Base-by-base conservation (phyloP, 2,797 vertebrate species). In the Danio kyathit region DNA sequence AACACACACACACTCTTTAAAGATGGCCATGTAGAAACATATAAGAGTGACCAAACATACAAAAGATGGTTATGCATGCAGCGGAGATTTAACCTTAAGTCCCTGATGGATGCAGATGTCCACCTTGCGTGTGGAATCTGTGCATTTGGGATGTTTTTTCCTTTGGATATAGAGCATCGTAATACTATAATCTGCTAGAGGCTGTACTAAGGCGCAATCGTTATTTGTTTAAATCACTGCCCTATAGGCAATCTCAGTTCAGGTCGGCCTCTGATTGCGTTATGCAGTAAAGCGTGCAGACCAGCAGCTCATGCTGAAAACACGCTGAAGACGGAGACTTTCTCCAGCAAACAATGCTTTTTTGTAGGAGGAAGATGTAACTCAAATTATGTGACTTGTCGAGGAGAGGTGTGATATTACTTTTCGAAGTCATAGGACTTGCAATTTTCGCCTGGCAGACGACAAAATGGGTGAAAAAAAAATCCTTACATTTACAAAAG, bases 201-300 rank as follows among this genome's bases (percentile, higher is more conserved):
- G 65, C 73, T 72, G 17, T 64, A 19, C 48, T 44, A 3, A 59
- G 46, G 3, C 64, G 60, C 71, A 76, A 73, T 46, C 70, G 70
- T 79, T 69, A 74, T 73, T 72, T 57, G 54, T 79, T 61, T 76
- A 82, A 83, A 82, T 41, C 43, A 0, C 16, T 54, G 72, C 65
- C 64, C 82, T 60, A 57, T 60, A 66, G 73, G 82, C 66, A 16
- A 65, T 65, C 44, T 63, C 51, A 17, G 16, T 57, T 56, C 64
- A 76, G 65, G 67, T 52, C 54, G 66, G 67, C 6, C 38, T 76
- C 56, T 69, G 63, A 74, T 71, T 73, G 76, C 43, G 41, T 61
- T 75, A 82, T 44, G 57, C 76, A 52, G 65, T 60, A 64, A 65
- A 74, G 46, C 41, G 57, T 43, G 38, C 74, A 83, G 76, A 43